Conservation (phyloP, 1,140 invertebrate genomes). For the Drosophila orena region DNA sequence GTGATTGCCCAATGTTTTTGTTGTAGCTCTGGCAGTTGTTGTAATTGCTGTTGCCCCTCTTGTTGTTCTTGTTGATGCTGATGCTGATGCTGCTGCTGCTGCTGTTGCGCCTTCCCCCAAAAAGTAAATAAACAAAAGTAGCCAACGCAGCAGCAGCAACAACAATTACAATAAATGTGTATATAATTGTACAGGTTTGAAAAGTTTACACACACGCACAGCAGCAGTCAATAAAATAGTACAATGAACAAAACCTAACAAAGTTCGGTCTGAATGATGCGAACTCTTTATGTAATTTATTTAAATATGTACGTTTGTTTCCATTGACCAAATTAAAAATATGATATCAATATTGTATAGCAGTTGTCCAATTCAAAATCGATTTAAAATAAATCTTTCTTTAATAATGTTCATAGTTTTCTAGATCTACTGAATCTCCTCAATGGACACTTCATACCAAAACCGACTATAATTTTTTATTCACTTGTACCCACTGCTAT, state of each 20-base stretch:
- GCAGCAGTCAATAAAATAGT: background rate
- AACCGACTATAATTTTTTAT: no score
- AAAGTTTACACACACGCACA: conserved; percentile 64
- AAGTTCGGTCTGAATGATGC: no score
- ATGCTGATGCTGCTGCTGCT: conserved; percentile 33
- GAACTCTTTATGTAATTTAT: background rate
- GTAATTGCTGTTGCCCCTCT: conserved; percentile 5
- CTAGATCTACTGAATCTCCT: no score
- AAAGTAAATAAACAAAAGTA: conserved; percentile 79
- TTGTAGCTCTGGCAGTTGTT: conserved; percentile 22
- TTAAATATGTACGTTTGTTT: no score
- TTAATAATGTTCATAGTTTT: no score
- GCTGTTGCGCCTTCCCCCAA: conserved; percentile 64
- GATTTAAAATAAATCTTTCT: no score
- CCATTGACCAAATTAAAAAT: no score
- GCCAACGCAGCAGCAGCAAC: conserved; percentile 34
- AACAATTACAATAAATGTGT: conserved; percentile 78
- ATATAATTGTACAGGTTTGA: conserved; percentile 62
- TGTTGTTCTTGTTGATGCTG: conserved; percentile 19
- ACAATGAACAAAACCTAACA: background rate
- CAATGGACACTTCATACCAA: no score
- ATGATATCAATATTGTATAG: no score
- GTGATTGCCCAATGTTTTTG: conserved; percentile 66
- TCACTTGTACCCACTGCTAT: background rate
- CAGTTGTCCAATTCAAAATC: no score